phyloP scores from a whole-genome alignment of 2,888 invertebrate species.

The Acanthococcus lagerstroemiae region DNA sequence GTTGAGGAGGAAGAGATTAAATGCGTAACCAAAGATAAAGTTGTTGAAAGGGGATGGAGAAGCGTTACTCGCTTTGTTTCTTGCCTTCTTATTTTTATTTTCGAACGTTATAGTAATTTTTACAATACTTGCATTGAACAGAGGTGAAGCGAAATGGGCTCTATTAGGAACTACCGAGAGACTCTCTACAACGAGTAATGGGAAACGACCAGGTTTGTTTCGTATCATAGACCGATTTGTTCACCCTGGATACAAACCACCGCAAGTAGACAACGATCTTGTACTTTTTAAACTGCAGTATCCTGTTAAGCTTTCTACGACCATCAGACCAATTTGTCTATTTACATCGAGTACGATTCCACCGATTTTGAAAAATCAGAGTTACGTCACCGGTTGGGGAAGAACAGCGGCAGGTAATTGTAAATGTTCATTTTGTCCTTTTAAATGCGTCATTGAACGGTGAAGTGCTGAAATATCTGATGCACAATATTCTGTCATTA shows the following conservation, averaged over 20 bases:
- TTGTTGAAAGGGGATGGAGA: too few species aligned
- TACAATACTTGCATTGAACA: too few species aligned
- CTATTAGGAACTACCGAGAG: slow-evolving; percentile 40
- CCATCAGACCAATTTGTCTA: slow-evolving; percentile 7
- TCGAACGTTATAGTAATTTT: not conserved
- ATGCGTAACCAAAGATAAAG: too few species aligned
- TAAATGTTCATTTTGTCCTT: too few species aligned
- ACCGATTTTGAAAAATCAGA: not conserved
- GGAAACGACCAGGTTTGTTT: not conserved
- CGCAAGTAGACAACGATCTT: not conserved
- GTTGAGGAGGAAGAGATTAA: too few species aligned
- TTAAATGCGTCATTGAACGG: too few species aligned
- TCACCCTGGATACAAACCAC: not conserved
- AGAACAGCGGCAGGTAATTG: not conserved
- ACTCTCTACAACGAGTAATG: slow-evolving; percentile 43
- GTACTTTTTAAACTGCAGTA: not conserved
- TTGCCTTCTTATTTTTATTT: not conserved
- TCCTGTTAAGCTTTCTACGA: not conserved
- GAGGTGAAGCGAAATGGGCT: slow-evolving; percentile 11
- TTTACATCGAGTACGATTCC: not conserved
- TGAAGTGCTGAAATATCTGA: too few species aligned
- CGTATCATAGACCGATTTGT: not conserved
- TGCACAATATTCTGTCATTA: too few species aligned
- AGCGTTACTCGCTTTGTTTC: too few species aligned
- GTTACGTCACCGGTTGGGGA: slow-evolving; percentile 1